Base-by-base conservation (phyloP, 2,888 invertebrate species). In the Sepiola atlantica region DNA sequence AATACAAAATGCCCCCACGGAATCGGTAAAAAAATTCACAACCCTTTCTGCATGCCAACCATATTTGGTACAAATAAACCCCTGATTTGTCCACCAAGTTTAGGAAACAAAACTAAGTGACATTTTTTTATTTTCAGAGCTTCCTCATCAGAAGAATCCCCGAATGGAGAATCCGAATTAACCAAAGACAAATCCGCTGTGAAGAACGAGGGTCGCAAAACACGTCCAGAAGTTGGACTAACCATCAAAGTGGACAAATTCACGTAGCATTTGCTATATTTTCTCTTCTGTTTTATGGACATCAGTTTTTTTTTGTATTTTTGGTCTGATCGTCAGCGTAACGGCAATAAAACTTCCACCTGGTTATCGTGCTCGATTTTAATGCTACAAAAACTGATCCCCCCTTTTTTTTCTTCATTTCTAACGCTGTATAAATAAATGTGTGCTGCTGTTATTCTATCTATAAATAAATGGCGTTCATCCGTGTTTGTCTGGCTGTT, bases 181-280 rank as follows among this genome's bases (percentile, higher is more conserved):
- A 32, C 77, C n/a, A 77, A 77, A 77, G 45, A 94, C 55, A 54
- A 90, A 35, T 55, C 94, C 2, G 45, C 55, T n/a, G 91, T 35
- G 57, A 92, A 55, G 57, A 92, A 55, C 35, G 55, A 55, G 61
- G 35, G 35, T 8, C 92, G 55, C n/a, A 90, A 55, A 90, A 28
- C 54, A 90, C 94, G 95, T 55, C 96, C 95, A 35, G 96, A 96
- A 95, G 96, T 96, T 54, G 95, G 96, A 18, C 95, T 96, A 32
- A 96, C 95, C 32, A 96, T 96, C 77, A 96, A 96, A 96, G 96
- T 96, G 54, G 96, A 96, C 54, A 96, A 96, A 94, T 96, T 96
- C 94, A 96, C 96, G 45, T 96, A 95, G 94, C 94, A 94, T 32
- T 57, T 55, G 54, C 92, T 54, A 16, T 92, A 35, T 35, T 28